Percentiles rank a stretch among this genome's conserved stretches.
Evolutionary conservation across 2,888 invertebrate genomes (phyloP).

Genomic region (Thalpophila matura): DNA sequence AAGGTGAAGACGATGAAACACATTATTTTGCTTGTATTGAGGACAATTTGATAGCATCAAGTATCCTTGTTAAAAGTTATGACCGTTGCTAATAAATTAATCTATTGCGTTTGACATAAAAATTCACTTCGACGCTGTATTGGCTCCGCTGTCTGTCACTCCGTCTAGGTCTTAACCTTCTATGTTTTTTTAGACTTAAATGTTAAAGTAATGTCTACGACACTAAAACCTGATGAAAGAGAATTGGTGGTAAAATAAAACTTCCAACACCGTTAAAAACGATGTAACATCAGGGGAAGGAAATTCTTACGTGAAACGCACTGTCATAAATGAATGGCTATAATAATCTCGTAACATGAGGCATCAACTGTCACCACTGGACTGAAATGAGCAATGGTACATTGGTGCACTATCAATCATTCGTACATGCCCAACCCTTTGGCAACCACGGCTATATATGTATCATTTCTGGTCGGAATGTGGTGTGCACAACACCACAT

Average conservation of each 20-base stretch:
- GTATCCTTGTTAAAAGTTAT: background rate
- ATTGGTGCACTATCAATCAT: conserved; percentile 29
- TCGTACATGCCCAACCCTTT: background rate
- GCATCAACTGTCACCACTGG: conserved; percentile 1
- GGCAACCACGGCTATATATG: conserved; percentile 21
- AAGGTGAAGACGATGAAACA: background rate
- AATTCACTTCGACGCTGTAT: too few species aligned
- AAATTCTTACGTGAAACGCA: too few species aligned
- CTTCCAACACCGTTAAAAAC: too few species aligned
- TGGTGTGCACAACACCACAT: conserved; percentile 18
- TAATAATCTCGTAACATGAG: background rate
- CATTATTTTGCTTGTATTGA: background rate
- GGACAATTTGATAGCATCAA: background rate
- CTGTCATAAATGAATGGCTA: background rate
- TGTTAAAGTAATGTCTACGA: too few species aligned
- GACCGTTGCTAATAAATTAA: background rate
- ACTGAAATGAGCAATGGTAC: conserved; percentile 33
- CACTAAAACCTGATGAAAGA: too few species aligned
- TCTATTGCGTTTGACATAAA: too few species aligned
- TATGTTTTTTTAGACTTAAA: too few species aligned
- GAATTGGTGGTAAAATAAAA: too few species aligned
- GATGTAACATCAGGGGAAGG: too few species aligned
- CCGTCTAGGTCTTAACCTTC: too few species aligned
- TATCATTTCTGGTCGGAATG: too few species aligned
- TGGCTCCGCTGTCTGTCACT: too few species aligned